Base-by-base conservation (phyloP, 2,113 vertebrate species). In the Protobothrops mucrosquamatus region DNA sequence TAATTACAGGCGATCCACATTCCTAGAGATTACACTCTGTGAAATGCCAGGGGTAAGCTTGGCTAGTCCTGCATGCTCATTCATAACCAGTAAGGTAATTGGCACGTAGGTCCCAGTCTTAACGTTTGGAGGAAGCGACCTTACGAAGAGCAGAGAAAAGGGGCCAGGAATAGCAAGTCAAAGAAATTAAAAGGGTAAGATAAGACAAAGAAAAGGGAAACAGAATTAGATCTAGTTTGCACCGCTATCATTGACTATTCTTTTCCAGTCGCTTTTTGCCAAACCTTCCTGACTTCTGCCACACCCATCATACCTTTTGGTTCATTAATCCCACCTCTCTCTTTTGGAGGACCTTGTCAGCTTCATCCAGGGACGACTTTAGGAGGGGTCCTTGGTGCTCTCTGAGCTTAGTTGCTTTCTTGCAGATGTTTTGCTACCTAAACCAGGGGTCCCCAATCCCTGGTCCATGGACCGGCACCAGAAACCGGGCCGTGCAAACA, bases 61-160 rank as follows among this genome's bases (percentile, higher is more conserved):
- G 64, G 89, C 24, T 94, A 93, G 91, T 64, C 92, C 24, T 24
- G 93, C 92, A 20, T 95, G 94, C 93, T 89, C 95, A 0, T 94
- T 94, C 74, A 24, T 3, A 52, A 94, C 92, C 34, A 9, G 34
- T 18, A 39, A 81, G n/a, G 69, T 22, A 8, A 81, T 39, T 81
- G 69, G 69, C 34, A 39, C 7, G 34, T 81, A 22, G 39, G 69
- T 7, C 39, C 69, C 69, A 22, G 8, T 22, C 74, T 39, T 6
- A 51, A 18, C 15, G 34, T 39, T 81, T 3, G 74, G 74, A 39
- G 7, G 74, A 81, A 43, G 74, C 6, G 15, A 39, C n/a, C 1
- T 39, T 81, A 20, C 0, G 15, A 39, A 81, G 34, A 81, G n/a
- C 69, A 81, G 2, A 3, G 69, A 10, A 81, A 81, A 81, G 34